phyloP scores from a whole-genome alignment of 2,113 vertebrate species.

The Indri indri region DNA sequence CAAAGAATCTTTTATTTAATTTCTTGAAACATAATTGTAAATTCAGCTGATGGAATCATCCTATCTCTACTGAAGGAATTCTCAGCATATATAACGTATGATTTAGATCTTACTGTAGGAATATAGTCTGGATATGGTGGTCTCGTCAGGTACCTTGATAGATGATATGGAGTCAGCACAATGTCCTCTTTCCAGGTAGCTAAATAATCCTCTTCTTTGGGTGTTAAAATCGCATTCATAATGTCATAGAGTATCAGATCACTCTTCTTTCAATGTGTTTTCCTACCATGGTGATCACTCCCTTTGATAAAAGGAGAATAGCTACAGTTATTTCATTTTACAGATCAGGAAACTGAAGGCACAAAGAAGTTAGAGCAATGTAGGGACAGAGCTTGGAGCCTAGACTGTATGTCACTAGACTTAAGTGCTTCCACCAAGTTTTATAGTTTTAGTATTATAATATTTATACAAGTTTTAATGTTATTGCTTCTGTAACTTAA shows the following conservation, averaged over 20 bases:
- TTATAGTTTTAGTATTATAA: neutral
- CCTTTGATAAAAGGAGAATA: neutral
- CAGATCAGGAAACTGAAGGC: neutral
- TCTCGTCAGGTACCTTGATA: neutral
- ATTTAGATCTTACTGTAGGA: neutral
- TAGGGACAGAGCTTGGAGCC: neutral
- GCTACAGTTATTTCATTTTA: neutral
- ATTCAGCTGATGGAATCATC: neutral
- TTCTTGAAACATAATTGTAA: neutral
- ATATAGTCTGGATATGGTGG: neutral
- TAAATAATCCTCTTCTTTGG: neutral
- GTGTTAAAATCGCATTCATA: neutral
- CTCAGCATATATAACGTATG: neutral
- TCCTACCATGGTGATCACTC: neutral
- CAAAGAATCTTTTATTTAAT: neutral
- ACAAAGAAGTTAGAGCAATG: neutral
- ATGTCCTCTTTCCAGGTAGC: neutral
- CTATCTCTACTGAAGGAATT: neutral
- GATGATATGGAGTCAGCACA: neutral
- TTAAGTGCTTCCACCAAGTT: neutral
- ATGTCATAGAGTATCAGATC: neutral
- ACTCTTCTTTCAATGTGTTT: neutral
- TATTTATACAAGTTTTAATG: neutral
- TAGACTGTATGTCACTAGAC: neutral
- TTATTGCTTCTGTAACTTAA: neutral